Evolutionary conservation across 2,113 vertebrate genomes (phyloP).

Genomic region (Acinonyx jubatus): DNA sequence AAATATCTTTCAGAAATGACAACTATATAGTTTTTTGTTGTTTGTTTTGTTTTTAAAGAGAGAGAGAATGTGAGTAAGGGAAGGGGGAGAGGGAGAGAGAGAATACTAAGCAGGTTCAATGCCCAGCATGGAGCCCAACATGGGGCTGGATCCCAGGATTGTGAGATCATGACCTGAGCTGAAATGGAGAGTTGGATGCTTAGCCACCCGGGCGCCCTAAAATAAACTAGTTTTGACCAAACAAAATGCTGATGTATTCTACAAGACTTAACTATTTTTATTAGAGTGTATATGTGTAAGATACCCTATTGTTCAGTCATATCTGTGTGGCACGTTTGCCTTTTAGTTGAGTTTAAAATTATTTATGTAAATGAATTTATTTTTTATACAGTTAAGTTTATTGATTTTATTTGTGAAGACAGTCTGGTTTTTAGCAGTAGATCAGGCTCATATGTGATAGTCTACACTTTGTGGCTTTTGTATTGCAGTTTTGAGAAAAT

Average conservation of each 20-base stretch:
- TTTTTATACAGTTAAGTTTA: not conserved
- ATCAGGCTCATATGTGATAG: not conserved
- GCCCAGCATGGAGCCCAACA: no score
- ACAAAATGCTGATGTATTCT: not conserved
- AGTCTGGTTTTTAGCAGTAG: not conserved
- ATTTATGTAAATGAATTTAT: not conserved
- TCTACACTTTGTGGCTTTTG: not conserved
- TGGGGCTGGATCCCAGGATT: no score
- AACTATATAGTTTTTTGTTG: not conserved
- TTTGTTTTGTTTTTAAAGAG: no score
- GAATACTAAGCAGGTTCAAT: no score
- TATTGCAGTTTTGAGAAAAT: not conserved
- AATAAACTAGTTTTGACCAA: not conserved
- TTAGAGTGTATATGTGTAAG: not conserved
- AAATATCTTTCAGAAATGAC: not conserved
- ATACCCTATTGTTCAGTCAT: not conserved
- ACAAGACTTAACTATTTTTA: not conserved
- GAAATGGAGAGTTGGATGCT: no score
- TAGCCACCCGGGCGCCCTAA: not conserved
- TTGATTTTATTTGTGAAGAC: not conserved
- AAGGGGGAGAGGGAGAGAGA: no score
- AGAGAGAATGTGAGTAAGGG: no score
- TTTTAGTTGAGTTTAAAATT: slow-evolving; percentile 33
- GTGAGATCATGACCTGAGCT: no score
- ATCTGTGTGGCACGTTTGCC: not conserved